phyloP scores from a whole-genome alignment of 2,113 vertebrate species.

The Formicarius rufipectus region DNA sequence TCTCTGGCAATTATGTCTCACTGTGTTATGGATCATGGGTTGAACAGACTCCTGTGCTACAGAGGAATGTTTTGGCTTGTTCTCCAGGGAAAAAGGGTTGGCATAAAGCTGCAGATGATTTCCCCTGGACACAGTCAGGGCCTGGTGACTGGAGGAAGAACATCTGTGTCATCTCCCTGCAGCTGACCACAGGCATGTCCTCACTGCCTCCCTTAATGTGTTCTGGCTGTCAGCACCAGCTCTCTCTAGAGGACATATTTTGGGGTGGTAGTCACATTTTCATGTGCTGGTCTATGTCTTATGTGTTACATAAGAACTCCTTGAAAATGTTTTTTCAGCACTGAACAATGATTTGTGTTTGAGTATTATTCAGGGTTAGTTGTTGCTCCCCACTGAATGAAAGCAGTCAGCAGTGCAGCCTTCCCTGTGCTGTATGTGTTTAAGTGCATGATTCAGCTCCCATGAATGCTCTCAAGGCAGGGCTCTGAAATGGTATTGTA shows the following conservation, averaged over 20 bases:
- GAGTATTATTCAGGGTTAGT: not conserved
- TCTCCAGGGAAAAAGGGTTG: not conserved
- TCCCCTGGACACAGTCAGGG: not conserved
- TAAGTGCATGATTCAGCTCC: conserved; percentile 31
- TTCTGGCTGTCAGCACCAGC: conserved; percentile 1
- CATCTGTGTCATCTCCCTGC: conserved; percentile 42
- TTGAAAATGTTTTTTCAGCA: not conserved
- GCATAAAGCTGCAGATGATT: conserved; percentile 13
- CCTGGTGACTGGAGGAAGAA: conserved; percentile 7
- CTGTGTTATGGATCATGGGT: not conserved
- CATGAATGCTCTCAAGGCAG: not conserved
- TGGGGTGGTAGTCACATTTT: not conserved
- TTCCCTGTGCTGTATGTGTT: not conserved
- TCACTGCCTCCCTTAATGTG: not conserved
- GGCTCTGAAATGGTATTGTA: not conserved
- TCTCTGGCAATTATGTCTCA: not conserved
- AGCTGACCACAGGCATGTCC: conserved; percentile 29
- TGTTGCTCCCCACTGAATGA: not conserved
- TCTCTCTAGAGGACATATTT: not conserved
- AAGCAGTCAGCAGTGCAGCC: not conserved
- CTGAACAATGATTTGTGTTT: not conserved
- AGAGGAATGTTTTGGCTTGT: not conserved
- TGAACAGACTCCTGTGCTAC: not conserved
- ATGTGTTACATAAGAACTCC: not conserved
- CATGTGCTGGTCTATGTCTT: not conserved